Percentiles rank a stretch among this genome's conserved stretches.
Evolutionary conservation across 2,888 invertebrate species (phyloP).

Genomic region (Machimus atricapillus): DNA sequence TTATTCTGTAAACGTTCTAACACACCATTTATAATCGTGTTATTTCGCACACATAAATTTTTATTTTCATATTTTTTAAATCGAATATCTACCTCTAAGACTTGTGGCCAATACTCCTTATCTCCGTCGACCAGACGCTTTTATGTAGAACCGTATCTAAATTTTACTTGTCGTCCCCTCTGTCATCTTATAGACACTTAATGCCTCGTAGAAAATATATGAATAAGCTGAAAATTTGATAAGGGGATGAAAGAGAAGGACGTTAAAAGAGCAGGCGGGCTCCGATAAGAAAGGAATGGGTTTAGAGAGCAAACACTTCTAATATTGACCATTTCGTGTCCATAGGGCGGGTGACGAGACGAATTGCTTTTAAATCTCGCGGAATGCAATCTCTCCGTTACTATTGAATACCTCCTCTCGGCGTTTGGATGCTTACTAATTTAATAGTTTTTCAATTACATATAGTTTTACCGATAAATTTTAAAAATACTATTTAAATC

Average conservation of each 20-base stretch:
- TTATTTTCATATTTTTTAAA: conserved; percentile 44
- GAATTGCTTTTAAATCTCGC: not conserved
- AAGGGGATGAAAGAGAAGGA: conserved; percentile 32
- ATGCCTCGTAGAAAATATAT: conserved; percentile 44
- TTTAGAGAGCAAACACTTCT: conserved; percentile 35
- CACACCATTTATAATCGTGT: conserved; percentile 45
- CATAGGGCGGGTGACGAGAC: not conserved
- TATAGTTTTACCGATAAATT: too few relatives aligned
- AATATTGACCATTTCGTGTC: conserved; percentile 13
- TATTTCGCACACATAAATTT: conserved; percentile 45
- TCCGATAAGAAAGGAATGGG: conserved; percentile 31
- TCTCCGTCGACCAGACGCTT: conserved; percentile 63
- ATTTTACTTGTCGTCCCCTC: conserved; percentile 46
- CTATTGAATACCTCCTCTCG: not conserved
- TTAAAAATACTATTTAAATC: too few relatives aligned
- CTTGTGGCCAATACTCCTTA: conserved; percentile 52
- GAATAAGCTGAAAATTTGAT: conserved; percentile 44
- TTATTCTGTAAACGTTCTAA: conserved; percentile 35
- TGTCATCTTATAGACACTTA: conserved; percentile 46
- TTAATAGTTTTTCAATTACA: not conserved
- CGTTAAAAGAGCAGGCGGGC: conserved; percentile 21
- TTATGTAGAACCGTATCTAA: conserved; percentile 53
- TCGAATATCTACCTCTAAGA: conserved; percentile 38
- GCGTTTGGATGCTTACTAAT: not conserved
- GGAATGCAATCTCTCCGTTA: not conserved